Evolutionary conservation across 2,113 vertebrate species (phyloP).

Genomic region (Bos indicus): DNA sequence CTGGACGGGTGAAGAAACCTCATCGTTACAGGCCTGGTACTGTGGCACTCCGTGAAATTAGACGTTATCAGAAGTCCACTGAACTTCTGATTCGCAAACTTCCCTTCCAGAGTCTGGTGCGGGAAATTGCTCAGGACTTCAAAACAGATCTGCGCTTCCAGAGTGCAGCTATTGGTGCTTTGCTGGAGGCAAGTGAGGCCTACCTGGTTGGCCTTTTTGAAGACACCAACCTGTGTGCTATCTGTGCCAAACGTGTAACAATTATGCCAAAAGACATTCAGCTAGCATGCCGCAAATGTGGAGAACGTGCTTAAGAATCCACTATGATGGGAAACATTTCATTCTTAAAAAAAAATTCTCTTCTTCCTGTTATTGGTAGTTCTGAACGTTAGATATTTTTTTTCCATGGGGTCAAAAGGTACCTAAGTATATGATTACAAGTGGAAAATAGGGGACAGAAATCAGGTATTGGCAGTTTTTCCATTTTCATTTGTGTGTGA

Average conservation of each 20-base stretch:
- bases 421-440: no score
- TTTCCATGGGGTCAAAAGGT: no score
- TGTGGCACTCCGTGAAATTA: background rate
- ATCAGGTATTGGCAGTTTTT: no score
- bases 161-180: constrained; percentile 86
- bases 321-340: background rate
- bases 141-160: constrained; percentile 89
- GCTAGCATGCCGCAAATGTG: background rate
- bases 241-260: background rate
- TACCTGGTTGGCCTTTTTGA: background rate
- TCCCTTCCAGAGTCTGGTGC: constrained; percentile 83
- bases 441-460: no score
- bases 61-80: background rate
- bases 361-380: no score
- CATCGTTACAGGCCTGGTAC: constrained; percentile 79
- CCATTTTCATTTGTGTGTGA: no score
- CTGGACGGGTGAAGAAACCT: constrained; percentile 84
- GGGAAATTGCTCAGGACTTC: constrained; percentile 90
- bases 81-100: background rate
- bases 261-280: background rate
- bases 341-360: background rate
- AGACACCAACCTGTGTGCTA: background rate
- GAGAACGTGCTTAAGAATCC: background rate
- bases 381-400: no score
- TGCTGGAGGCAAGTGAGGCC: constrained; percentile 76